Conservation (phyloP, 1,140 invertebrate genomes). For the Cylas formicarius region DNA sequence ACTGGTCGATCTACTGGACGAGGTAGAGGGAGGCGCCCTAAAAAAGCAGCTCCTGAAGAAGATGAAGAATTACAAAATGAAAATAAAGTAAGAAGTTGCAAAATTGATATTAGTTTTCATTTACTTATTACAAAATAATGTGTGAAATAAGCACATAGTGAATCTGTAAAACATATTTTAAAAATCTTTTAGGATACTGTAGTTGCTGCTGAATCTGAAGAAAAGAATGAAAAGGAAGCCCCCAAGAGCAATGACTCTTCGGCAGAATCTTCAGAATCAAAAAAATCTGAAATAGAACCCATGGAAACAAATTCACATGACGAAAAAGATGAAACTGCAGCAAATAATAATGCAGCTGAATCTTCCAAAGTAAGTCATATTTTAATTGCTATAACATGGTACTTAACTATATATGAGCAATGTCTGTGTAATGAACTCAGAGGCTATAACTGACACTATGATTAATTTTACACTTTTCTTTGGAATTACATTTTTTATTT, state of each 20-base stretch:
- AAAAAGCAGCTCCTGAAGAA: conserved; percentile 16
- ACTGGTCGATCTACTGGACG: conserved; percentile 10
- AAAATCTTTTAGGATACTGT: conserved; percentile 10
- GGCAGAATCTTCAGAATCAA: conserved; percentile 15
- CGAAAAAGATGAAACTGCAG: conserved; percentile 37
- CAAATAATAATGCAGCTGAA: conserved; percentile 36
- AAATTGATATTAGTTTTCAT: conserved; percentile 9
- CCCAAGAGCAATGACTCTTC: conserved; percentile 22
- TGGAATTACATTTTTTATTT: neutral
- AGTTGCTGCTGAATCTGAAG: conserved; percentile 26
- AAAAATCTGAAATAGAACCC: conserved; percentile 25
- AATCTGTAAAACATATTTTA: neutral
- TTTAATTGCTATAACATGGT: neutral
- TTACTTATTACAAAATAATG: conserved; percentile 21
- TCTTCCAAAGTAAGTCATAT: conserved; percentile 28
- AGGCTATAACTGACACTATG: neutral
- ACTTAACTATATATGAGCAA: neutral
- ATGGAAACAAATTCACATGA: conserved; percentile 36
- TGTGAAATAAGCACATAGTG: conserved; percentile 24
- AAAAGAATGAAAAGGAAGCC: conserved; percentile 31
- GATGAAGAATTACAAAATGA: conserved; percentile 21
- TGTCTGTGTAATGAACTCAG: neutral
- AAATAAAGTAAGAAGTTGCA: conserved; percentile 10
- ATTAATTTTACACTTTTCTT: neutral
- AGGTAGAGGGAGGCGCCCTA: conserved; percentile 19